Evolutionary conservation across 2,797 vertebrate species (phyloP), one percentile per base, ranked within the genome.

Genomic region (Clarias platycephalus): DNA sequence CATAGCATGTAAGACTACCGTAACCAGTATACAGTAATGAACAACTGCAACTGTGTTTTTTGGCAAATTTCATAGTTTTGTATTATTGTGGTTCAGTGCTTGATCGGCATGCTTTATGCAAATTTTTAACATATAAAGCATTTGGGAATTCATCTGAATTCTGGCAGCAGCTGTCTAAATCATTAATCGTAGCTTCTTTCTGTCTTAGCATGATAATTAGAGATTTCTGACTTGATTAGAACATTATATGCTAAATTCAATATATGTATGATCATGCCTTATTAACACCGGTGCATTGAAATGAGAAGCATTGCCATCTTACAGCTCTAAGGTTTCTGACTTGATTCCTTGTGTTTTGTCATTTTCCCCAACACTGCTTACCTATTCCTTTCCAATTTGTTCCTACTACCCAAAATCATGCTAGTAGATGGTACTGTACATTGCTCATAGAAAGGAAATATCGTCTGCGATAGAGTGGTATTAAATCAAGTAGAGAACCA

Each of bases 101-200:
- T 64, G 77, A n/a, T 79, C 77, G 64, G 37, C 37, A 64, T 40
- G 34, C 24, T 44, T 63, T 79, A 79, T 63, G 76, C 12, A 62
- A 16, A 40, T 78, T 62, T 62, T 8, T 37, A 18, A 78, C 16
- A 75, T 76, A 34, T 53, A 58, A 1, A 31, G 12, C 76, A 20
- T 79, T 40, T 63, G 57, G 76, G 34, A 64, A 49, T 53, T 64
- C 15, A 49, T 80, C 40, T 49, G n/a, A 66, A 20, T 12, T 26
- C n/a, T 26, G 49, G 37, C 37, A 49, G 60, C 34, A 64, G 40
- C 37, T 64, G 16, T 49, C 37, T 49, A n/a, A 28, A 26, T 66
- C 77, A 64, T 64, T 64, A 28, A 64, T 49, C 16, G 44, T 80
- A n/a, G 13, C 5, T 80, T 66, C 16, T 44, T 80, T 64, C 78